Conservation (phyloP, 2,888 invertebrate species). For the Mythimna loreyi region DNA sequence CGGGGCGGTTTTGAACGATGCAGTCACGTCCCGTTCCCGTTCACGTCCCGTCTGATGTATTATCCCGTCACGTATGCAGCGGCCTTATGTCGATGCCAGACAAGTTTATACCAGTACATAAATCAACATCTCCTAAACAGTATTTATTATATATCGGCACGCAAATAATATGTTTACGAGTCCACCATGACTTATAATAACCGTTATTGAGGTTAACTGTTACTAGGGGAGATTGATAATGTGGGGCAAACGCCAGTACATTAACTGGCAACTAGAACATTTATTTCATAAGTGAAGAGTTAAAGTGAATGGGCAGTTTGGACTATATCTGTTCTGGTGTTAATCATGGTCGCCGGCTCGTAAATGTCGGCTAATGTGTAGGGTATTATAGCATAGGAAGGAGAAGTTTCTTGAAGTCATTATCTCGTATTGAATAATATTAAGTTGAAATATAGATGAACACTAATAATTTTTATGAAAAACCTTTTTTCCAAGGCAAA, state of each 20-base stretch:
- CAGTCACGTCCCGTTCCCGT: too few relatives aligned
- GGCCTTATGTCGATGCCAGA: too few relatives aligned
- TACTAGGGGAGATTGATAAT: conserved; percentile 28
- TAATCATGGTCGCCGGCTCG: conserved; percentile 20
- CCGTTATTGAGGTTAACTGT: conserved; percentile 49
- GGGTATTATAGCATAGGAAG: too few relatives aligned
- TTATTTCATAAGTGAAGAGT: conserved; percentile 37
- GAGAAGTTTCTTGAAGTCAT: too few relatives aligned
- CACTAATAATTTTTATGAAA: too few relatives aligned
- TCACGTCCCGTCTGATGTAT: too few relatives aligned
- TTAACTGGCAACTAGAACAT: conserved; percentile 26
- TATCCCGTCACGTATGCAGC: too few relatives aligned
- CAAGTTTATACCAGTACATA: not conserved
- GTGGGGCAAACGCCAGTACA: conserved; percentile 24
- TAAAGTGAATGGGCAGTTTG: conserved; percentile 47
- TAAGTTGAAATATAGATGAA: too few relatives aligned
- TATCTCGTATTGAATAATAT: too few relatives aligned
- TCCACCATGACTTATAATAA: conserved; percentile 32
- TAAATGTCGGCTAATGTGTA: conserved; percentile 29
- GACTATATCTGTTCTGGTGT: conserved; percentile 34
- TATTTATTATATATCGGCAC: conserved; percentile 17
- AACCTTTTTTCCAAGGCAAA: too few relatives aligned
- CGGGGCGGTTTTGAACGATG: too few relatives aligned
- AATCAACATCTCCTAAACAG: conserved; percentile 2
- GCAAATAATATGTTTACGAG: conserved; percentile 33